Evolutionary conservation across 1,140 invertebrate genomes (phyloP).

Genomic region (Drosophila elegans): DNA sequence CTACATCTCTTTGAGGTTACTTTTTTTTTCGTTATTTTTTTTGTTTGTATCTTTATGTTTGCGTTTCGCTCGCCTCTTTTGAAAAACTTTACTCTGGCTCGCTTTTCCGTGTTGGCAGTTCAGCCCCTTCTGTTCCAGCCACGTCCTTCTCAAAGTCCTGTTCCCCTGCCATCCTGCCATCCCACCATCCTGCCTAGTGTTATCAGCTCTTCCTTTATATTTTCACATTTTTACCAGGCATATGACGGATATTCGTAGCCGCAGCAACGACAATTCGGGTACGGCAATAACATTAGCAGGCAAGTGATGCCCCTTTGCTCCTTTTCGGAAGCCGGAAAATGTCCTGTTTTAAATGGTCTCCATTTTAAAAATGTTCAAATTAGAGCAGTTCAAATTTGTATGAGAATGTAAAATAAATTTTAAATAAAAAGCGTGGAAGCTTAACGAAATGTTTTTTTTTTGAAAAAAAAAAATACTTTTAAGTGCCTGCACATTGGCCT

Average conservation of each 20-base stretch:
- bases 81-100: conserved; percentile 13
- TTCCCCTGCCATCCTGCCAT: not conserved
- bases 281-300: not conserved
- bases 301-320: not conserved
- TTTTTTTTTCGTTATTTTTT: conserved; percentile 7
- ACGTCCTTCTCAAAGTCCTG: conserved; percentile 12
- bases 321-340: not conserved
- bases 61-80: conserved; percentile 43
- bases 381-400: no score
- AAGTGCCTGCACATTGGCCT: no score
- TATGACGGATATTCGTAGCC: conserved; percentile 4
- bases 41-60: conserved; percentile 25
- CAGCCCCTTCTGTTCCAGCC: not conserved
- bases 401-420: no score
- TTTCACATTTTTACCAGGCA: not conserved
- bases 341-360: no score
- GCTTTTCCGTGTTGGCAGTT: not conserved
- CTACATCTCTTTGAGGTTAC: conserved; percentile 47
- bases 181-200: not conserved
- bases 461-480: no score
- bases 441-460: no score
- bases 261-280: not conserved
- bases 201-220: not conserved
- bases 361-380: no score
- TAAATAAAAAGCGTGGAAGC: no score